phyloP scores from a whole-genome alignment of 1,140 invertebrate species.

The Vanessa atalanta region DNA sequence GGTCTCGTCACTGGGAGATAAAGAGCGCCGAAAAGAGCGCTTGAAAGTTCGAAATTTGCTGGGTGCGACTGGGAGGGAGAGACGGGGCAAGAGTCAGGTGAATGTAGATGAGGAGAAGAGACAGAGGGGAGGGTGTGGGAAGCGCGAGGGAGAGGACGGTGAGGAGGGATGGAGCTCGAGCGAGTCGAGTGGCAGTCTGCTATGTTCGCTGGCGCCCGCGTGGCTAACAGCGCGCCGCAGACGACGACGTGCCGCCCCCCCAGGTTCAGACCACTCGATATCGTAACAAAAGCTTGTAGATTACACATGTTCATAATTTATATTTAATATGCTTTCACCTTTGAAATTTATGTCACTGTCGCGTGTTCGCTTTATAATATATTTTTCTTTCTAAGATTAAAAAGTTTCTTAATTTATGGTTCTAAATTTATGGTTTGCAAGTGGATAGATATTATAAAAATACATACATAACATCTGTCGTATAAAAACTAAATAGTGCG shows the following conservation, averaged over 20 bases:
- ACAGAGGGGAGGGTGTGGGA: constrained; percentile 21
- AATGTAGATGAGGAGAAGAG: constrained; percentile 19
- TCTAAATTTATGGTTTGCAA: not conserved
- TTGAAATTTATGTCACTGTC: no score
- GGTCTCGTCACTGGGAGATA: constrained; percentile 19
- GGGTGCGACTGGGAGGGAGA: constrained; percentile 30
- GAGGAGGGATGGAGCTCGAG: constrained; percentile 61
- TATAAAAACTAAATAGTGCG: no score
- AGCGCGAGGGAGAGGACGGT: constrained; percentile 33
- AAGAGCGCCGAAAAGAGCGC: constrained; percentile 24
- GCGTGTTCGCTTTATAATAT: no score
- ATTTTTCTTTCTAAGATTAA: no score
- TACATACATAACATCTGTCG: no score
- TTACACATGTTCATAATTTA: not conserved
- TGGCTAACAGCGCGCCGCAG: constrained; percentile 56
- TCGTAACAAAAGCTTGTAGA: not conserved
- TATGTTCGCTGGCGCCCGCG: constrained; percentile 67
- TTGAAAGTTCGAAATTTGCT: constrained; percentile 17
- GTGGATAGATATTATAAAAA: no score
- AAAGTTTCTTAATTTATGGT: not conserved
- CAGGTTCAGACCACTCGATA: constrained; percentile 28
- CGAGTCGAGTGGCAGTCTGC: constrained; percentile 60
- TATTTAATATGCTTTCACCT: no score
- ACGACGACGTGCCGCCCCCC: constrained; percentile 43
- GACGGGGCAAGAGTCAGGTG: constrained; percentile 1